Evolutionary conservation across 2,797 vertebrate species (phyloP), one percentile per base, ranked within the genome.

Genomic region (Holocentrus rufus): DNA sequence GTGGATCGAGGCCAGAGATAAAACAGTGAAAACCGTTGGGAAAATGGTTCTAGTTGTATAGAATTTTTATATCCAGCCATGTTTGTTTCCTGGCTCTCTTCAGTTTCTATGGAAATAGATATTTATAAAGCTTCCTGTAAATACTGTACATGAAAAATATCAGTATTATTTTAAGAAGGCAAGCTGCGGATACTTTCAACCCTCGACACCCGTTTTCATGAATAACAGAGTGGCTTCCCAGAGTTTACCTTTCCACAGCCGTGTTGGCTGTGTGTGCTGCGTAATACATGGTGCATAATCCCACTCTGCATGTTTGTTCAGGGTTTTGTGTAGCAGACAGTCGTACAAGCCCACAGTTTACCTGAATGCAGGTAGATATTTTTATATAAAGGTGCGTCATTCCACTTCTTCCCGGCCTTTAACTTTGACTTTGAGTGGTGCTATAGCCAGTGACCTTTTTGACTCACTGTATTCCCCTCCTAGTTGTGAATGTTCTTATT

Each of bases 141-240:
- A 94, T 95, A 93, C 87, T 94, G 90, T 93, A 93, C 92, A 92
- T 94, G 90, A 87, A 90, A 90, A 91, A 91, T 89, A 87, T 90
- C 86, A 93, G 94, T 91, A 91, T 95, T 95, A 92, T 93, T 92
- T 86, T 89, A 88, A 60, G 65, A 65, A 71, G 22, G 36, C 22
- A 61, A 79, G n/a, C 42, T 44, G 23, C 64, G 11, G 58, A 76
- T 5, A 55, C 60, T 55, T 71, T 55, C 18, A 71, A 68, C 22
- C 23, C 47, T 46, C 22, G 25, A 62, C 22, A 47, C 8, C 39
- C 22, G 18, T 36, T 65, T 59, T 23, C 18, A 69, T 49, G 52
- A 22, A 31, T 47, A 34, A 17, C 20, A 54, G 13, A 27, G 25
- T 27, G 25, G 25, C 25, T 27, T 27, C 25, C 42, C 20, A 65